Base-by-base conservation (phyloP, 2,797 vertebrate species). In the Apogon hyalosoma region DNA sequence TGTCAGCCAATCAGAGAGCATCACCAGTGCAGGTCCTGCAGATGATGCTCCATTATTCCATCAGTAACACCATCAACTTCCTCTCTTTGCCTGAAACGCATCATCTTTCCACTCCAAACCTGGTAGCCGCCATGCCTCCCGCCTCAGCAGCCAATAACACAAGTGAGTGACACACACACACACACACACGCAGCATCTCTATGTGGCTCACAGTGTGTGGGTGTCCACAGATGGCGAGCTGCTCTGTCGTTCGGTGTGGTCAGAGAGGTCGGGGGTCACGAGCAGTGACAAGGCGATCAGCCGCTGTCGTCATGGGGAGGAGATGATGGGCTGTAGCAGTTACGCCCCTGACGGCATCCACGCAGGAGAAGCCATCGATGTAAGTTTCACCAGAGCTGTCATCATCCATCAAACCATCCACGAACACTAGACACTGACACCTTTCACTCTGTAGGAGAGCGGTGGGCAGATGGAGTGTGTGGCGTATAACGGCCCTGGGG, bases 301-400 rank as follows among this genome's bases (percentile, higher is more conserved):
- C 49, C 88, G 9, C 75, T 97, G 96, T 2, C 85, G 91, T 1
- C 1, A 8, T 0, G 64, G 83, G 0, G 96, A 98, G 87, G 93
- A 95, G 86, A 94, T 97, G 94, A 94, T 96, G 86, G 88, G 95
- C 85, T 98, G 96, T 77, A 95, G 94, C 54, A 93, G 95, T 87
- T 93, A 93, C 61, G 90, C 93, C 38, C 88, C 49, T 14, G 91
- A 92, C 0, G 90, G 94, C 9, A 69, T 85, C 56, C 40, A 79
- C 48, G 83, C 73, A 8, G 96, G 96, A 14, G 94, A 96, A 80
- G 89, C 67, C 59, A 51, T 96, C 28, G 77, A 92, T 69, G 97
- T 96, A 77, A 90, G 88, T 73, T 18, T 16, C 31, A 16, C 12
- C 14, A 3, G 1, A 45, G 10, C 5, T 15, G 0, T 21, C 6